These are phyloP conservation scores for Sarotherodon lohbergeri DNA, from an alignment of 2,113 vertebrate genomes.

Conservation along the genomic window DNA sequence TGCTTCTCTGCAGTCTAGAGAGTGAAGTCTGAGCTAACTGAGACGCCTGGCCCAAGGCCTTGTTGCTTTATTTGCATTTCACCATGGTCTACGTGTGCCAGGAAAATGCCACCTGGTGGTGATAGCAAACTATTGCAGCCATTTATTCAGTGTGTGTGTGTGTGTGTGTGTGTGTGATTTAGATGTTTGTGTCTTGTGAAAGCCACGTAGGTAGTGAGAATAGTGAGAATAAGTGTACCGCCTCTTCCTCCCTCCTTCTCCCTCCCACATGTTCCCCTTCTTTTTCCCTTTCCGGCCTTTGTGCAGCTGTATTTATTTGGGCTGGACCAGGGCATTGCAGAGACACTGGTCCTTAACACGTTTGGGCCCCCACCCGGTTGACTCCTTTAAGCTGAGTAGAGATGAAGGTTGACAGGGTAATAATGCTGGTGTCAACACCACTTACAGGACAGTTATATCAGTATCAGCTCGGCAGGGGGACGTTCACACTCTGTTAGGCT, in stretches of 20 bases:
- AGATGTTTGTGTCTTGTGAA: slow-evolving; percentile 26
- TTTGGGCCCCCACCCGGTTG: slow-evolving; percentile 38
- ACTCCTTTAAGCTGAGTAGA: slow-evolving; percentile 63
- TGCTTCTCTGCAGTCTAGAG: slow-evolving; percentile 54
- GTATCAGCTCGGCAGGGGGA: slow-evolving; percentile 66
- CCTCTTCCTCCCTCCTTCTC: slow-evolving; percentile 31
- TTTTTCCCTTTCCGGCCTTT: slow-evolving; percentile 69
- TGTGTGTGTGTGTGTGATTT: not conserved
- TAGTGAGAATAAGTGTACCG: slow-evolving; percentile 9
- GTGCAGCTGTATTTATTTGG: slow-evolving; percentile 68
- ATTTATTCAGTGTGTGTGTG: not conserved
- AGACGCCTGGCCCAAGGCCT: slow-evolving; percentile 65
- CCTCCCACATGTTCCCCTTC: slow-evolving; percentile 41
- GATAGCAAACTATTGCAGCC: slow-evolving; percentile 16
- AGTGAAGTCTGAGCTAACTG: slow-evolving; percentile 60
- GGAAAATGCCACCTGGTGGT: slow-evolving; percentile 65
- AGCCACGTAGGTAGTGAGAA: slow-evolving; percentile 20
- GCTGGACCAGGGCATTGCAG: slow-evolving; percentile 28
- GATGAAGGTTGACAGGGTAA: slow-evolving; percentile 71
- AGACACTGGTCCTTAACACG: slow-evolving; percentile 51
- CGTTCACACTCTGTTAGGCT: slow-evolving; percentile 70
- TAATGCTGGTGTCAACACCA: slow-evolving; percentile 71
- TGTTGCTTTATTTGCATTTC: slow-evolving; percentile 69
- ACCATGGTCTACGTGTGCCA: slow-evolving; percentile 50
- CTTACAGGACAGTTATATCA: slow-evolving; percentile 72